Percentiles rank a stretch among this genome's conserved stretches.
phyloP scores from a whole-genome alignment of 2,797 vertebrate species.

The Allobates femoralis region DNA sequence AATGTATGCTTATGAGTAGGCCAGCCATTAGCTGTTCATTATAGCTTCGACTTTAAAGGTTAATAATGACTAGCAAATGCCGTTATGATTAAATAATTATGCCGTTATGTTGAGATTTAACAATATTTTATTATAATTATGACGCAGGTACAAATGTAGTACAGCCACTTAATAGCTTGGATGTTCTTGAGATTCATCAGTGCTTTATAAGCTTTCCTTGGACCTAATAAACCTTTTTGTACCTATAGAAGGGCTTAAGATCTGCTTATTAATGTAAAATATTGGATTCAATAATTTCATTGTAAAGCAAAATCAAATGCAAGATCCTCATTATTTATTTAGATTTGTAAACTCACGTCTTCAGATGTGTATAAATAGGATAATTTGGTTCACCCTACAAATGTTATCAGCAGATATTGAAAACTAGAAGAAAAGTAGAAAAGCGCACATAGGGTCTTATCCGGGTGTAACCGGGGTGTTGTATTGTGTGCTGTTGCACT shows the following conservation, averaged over 20 bases:
- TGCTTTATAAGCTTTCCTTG: conserved; percentile 24
- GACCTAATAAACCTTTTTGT: conserved; percentile 4
- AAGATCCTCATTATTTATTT: no score
- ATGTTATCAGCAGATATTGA: no score
- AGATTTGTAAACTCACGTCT: no score
- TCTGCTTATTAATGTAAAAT: not conserved
- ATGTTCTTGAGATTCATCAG: not conserved
- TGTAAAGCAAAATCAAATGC: not conserved
- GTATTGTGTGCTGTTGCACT: no score
- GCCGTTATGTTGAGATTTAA: conserved; percentile 30
- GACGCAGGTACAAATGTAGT: conserved; percentile 24
- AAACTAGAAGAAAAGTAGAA: no score
- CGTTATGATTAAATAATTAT: conserved; percentile 45
- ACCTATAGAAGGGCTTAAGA: not conserved
- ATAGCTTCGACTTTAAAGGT: conserved; percentile 48
- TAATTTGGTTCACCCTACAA: no score
- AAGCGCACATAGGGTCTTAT: no score
- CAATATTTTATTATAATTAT: conserved; percentile 51
- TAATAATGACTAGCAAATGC: conserved; percentile 43
- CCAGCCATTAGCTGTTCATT: conserved; percentile 49
- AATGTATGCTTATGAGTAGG: conserved; percentile 24
- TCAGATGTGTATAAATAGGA: no score
- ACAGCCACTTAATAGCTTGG: conserved; percentile 12
- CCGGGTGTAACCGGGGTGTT: no score
- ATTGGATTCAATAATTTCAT: not conserved